A percentile compares a stretch with the other conserved stretches of the same genome.
These are phyloP conservation scores for Synergus gifuensis DNA, from an alignment of 2,888 invertebrate genomes.

Conservation along the genomic window DNA sequence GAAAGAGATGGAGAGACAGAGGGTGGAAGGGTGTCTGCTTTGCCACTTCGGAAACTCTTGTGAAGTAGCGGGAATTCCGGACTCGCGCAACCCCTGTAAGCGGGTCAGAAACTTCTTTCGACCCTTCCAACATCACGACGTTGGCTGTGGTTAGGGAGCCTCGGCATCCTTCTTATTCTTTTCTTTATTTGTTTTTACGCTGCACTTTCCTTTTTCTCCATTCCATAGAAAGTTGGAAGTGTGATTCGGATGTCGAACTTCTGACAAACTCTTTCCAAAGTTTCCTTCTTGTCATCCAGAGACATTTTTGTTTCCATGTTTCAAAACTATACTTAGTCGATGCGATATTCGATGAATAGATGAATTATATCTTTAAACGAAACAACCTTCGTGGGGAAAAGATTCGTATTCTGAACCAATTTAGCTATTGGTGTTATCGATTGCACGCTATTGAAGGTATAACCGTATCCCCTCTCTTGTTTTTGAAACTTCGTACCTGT, in stretches of 20 bases:
- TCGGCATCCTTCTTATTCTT: constrained; percentile 50
- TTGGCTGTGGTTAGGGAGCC: constrained; percentile 74
- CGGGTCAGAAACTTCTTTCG: constrained; percentile 77
- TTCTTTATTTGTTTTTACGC: constrained; percentile 48
- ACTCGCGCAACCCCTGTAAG: constrained; percentile 70
- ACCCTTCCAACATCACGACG: constrained; percentile 65
- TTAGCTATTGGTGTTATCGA: constrained; percentile 65
- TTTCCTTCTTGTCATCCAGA: constrained; percentile 20
- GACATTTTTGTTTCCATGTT: background rate
- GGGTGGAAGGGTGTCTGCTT: constrained; percentile 64
- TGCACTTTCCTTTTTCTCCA: constrained; percentile 49
- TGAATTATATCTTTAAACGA: constrained; percentile 3
- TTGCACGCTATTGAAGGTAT: constrained; percentile 46
- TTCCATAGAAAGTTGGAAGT: background rate
- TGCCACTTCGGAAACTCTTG: constrained; percentile 73
- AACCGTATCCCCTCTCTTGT: constrained; percentile 1
- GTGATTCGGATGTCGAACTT: background rate
- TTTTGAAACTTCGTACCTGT: background rate
- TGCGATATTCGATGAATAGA: background rate
- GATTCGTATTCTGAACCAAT: constrained; percentile 65
- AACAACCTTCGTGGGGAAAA: constrained; percentile 8
- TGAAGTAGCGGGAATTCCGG: constrained; percentile 72
- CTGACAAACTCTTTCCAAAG: background rate
- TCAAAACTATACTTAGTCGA: background rate
- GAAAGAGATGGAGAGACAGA: constrained; percentile 43